A percentile compares a stretch with the other conserved stretches of the same genome.
These are phyloP conservation scores for Panulirus ornatus DNA, from an alignment of 1,140 invertebrate genomes.

Conservation along the genomic window DNA sequence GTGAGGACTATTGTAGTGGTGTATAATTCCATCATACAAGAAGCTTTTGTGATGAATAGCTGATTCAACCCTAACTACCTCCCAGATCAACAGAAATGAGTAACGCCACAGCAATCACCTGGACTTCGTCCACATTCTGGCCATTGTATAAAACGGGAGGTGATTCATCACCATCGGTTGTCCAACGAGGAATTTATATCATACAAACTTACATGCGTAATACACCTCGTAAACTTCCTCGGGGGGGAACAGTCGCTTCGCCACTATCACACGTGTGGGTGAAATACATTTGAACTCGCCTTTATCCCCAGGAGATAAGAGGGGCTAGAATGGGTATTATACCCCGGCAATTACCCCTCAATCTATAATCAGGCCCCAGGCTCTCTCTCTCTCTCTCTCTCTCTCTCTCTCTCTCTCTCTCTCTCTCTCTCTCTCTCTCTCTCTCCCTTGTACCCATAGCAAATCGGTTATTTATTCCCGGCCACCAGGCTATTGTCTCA, in stretches of 20 bases:
- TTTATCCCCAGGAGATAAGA: background rate
- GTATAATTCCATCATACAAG: no score
- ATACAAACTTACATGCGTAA: constrained; percentile 15
- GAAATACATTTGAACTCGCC: no score
- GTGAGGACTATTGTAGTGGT: no score
- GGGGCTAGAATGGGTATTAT: background rate
- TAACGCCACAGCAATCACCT: no score
- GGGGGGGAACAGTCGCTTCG: no score
- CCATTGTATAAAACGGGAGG: background rate
- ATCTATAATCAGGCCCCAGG: constrained; percentile 18
- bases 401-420: background rate
- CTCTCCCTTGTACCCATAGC: constrained; percentile 50
- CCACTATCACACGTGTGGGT: background rate
- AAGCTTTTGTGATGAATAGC: no score
- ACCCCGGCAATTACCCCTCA: background rate
- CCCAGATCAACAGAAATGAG: no score
- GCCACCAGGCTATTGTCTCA: constrained; percentile 61
- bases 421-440: constrained; percentile 3
- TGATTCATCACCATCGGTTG: background rate
- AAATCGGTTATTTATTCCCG: constrained; percentile 68
- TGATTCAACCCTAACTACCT: no score
- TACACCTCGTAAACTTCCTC: background rate
- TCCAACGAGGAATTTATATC: background rate
- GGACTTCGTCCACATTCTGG: no score
- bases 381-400: constrained; percentile 26